Conservation (phyloP, 1,140 invertebrate genomes). For the Drosophila kepulauana region DNA sequence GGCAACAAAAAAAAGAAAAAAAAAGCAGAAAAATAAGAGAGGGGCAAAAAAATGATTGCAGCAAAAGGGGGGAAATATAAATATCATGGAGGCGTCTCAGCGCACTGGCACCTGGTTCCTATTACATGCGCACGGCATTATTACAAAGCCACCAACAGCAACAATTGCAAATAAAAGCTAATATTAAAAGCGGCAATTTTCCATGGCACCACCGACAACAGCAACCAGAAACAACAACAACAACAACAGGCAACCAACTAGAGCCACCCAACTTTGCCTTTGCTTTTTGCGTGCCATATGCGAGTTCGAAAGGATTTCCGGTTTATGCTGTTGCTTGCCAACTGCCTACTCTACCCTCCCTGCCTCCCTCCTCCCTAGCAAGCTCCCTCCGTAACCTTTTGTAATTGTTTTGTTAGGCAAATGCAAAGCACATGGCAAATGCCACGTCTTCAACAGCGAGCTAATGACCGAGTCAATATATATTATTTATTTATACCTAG, state of each 20-base stretch:
- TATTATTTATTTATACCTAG: constrained; percentile 59
- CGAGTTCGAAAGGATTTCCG: constrained; percentile 82
- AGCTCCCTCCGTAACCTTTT: constrained; percentile 51
- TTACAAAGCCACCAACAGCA: constrained; percentile 68
- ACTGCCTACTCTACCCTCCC: neutral
- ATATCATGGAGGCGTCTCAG: constrained; percentile 75
- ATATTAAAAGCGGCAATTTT: constrained; percentile 83
- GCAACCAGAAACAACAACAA: constrained; percentile 9
- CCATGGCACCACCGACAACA: constrained; percentile 61
- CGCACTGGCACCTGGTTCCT: constrained; percentile 79
- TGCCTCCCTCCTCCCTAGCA: neutral
- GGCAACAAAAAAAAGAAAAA: neutral
- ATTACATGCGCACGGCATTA: constrained; percentile 81
- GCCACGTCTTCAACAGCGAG: constrained; percentile 45
- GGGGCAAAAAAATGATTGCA: constrained; percentile 65
- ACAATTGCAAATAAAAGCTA: constrained; percentile 81
- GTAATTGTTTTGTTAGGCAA: constrained; percentile 76
- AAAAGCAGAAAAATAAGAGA: too few species aligned
- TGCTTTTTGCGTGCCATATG: constrained; percentile 80
- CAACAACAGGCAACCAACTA: constrained; percentile 3
- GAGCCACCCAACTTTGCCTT: constrained; percentile 48
- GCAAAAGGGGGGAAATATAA: constrained; percentile 54
- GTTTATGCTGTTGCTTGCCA: constrained; percentile 71
- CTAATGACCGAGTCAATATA: constrained; percentile 70
- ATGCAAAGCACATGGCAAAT: constrained; percentile 60